A percentile compares a stretch with the other conserved stretches of the same genome.
Conservation (phyloP, 2,113 vertebrate genomes). For the Tiliqua scincoides region DNA sequence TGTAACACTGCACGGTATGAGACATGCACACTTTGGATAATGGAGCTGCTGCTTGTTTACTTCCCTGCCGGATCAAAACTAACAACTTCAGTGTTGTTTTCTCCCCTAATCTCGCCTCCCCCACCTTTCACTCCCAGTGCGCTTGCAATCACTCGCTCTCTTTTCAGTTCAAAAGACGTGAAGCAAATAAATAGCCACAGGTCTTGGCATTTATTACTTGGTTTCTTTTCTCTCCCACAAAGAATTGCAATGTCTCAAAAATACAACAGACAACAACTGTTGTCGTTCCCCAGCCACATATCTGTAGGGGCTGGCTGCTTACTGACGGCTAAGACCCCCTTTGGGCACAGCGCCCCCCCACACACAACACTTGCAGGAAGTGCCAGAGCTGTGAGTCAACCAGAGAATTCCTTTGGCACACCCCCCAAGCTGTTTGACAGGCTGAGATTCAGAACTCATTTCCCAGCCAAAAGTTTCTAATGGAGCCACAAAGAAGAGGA, state of each 20-base stretch:
- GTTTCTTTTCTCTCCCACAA: neutral
- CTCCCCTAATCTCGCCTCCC: neutral
- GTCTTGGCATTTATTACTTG: neutral
- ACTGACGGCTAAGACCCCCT: neutral
- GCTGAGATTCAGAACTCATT: neutral
- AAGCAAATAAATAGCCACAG: neutral
- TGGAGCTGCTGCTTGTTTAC: neutral
- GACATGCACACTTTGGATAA: too few species aligned
- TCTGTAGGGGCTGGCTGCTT: neutral
- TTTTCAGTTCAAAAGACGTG: neutral
- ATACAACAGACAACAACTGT: neutral
- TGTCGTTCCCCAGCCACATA: neutral
- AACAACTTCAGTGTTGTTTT: too few species aligned
- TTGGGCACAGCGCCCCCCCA: neutral
- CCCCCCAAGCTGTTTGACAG: neutral
- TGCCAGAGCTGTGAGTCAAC: constrained; percentile 35
- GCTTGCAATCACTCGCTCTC: neutral
- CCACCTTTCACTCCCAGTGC: neutral
- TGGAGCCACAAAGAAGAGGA: neutral
- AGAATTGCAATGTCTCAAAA: neutral
- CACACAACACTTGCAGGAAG: constrained; percentile 21
- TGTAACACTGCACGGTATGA: too few species aligned
- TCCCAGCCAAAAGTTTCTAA: neutral
- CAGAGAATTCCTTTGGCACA: constrained; percentile 31
- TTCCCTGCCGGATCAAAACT: neutral